These are phyloP conservation scores for Chondrosia reniformis DNA, from an alignment of 37 sponge, comb jelly and placozoan species.

Conservation along the genomic window DNA sequence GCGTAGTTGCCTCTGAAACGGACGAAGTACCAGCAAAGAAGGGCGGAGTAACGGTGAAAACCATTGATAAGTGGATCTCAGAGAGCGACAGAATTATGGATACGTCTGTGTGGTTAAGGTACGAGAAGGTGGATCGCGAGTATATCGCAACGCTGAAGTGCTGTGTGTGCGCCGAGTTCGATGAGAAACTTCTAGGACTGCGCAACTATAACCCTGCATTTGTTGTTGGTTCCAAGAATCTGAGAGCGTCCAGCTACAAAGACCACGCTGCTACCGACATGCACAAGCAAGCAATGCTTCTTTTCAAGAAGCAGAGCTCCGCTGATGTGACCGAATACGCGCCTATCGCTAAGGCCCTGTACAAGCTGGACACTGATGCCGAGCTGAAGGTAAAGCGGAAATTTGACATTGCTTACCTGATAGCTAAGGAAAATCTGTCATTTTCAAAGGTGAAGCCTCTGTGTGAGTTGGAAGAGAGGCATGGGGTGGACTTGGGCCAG, in stretches of 20 bases:
- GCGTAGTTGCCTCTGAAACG: neutral
- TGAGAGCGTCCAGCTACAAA: conserved; percentile 21
- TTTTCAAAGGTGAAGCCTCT: too few relatives aligned
- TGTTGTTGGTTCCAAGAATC: conserved; percentile 40
- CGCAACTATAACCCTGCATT: conserved; percentile 35
- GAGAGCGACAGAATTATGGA: neutral
- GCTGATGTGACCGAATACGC: conserved; percentile 13
- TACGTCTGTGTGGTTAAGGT: conserved; percentile 8
- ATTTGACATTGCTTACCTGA: conserved; percentile 27
- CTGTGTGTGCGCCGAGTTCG: conserved; percentile 1
- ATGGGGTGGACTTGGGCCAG: too few relatives aligned
- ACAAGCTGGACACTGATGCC: neutral
- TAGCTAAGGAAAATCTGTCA: too few relatives aligned
- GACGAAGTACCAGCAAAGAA: neutral
- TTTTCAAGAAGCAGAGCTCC: conserved; percentile 5
- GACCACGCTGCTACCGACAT: conserved; percentile 40
- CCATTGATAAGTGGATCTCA: neutral
- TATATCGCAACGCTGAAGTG: neutral
- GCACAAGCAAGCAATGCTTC: conserved; percentile 28
- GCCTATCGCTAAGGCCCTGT: conserved; percentile 34
- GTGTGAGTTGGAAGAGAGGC: too few relatives aligned
- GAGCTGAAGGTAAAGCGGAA: conserved; percentile 3
- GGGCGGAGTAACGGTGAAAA: neutral
- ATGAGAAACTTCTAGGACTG: conserved; percentile 1
- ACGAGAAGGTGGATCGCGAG: neutral